Conservation (phyloP, 1,140 invertebrate genomes). For the Drosophila cardini region DNA sequence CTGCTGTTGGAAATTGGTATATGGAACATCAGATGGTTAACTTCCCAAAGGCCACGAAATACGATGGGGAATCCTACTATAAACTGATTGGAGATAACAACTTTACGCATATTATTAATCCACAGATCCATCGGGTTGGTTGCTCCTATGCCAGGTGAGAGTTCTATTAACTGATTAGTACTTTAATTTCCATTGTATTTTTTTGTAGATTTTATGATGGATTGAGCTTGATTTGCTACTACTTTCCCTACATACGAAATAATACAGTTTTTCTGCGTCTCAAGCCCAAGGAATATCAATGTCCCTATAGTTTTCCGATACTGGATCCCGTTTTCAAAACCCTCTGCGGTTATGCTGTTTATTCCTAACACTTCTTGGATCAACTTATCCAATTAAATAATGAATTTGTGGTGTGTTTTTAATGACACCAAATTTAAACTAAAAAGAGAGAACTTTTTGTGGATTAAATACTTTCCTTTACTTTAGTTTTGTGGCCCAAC, state of each 20-base stretch:
- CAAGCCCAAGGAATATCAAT: constrained; percentile 17
- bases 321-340: constrained; percentile 9
- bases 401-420: constrained; percentile 13
- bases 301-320: constrained; percentile 29
- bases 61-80: fast-evolving
- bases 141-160: constrained; percentile 45
- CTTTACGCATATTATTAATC: constrained; percentile 28
- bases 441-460: constrained; percentile 7
- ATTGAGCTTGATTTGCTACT: constrained; percentile 38
- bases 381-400: constrained; percentile 14
- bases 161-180: too few species aligned
- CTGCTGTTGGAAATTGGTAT: constrained; percentile 30
- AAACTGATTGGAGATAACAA: constrained; percentile 1
- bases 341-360: constrained; percentile 28
- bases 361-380: not conserved
- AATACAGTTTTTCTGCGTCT: not conserved
- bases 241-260: constrained; percentile 1
- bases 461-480: constrained; percentile 35
- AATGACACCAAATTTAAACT: not conserved
- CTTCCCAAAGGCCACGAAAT: not conserved
- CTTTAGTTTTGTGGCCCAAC: constrained; percentile 8
- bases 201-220: not conserved
- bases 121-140: constrained; percentile 8
- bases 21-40: not conserved
- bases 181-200: not conserved